Conservation (phyloP, 2,888 invertebrate genomes). For the Eristalinus aeneus region DNA sequence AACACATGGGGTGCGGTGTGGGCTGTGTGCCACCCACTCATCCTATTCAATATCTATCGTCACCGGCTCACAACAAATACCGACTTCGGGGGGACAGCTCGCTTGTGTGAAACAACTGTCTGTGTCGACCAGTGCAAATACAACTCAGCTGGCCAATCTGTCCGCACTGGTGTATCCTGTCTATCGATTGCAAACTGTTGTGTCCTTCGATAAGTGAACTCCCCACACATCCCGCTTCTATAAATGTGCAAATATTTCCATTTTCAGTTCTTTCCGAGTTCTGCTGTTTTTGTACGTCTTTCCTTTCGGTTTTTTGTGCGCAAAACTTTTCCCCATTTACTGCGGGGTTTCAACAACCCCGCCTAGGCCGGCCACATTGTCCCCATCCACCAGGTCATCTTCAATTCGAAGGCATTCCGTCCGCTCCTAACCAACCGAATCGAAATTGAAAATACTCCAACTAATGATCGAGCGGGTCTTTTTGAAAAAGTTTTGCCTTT, state of each 20-base stretch:
- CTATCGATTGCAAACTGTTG: conserved; percentile 39
- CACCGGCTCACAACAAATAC: conserved; percentile 24
- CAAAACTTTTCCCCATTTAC: conserved; percentile 43
- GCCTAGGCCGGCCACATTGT: not conserved
- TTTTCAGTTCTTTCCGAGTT: not conserved
- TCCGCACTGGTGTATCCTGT: conserved; percentile 42
- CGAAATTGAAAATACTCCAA: conserved; percentile 44
- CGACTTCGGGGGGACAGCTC: not conserved
- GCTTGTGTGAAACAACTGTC: not conserved
- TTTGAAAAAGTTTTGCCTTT: conserved; percentile 30
- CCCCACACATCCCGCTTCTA: not conserved
- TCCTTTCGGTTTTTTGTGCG: not conserved
- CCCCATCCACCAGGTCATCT: not conserved
- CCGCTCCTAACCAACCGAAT: conserved; percentile 38
- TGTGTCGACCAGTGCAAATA: conserved; percentile 35
- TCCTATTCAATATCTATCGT: conserved; percentile 8
- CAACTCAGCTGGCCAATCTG: conserved; percentile 49
- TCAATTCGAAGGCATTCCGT: conserved; percentile 5
- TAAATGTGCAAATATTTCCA: conserved; percentile 3
- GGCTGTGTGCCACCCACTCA: not conserved
- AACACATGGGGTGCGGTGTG: not conserved
- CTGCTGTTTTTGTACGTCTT: not conserved
- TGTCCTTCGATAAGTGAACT: conserved; percentile 14
- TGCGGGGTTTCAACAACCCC: conserved; percentile 23
- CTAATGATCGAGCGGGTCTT: conserved; percentile 30